A percentile compares a stretch with the other conserved stretches of the same genome.
phyloP scores from a whole-genome alignment of 2,888 invertebrate genomes.

The Drosophila siamana region DNA sequence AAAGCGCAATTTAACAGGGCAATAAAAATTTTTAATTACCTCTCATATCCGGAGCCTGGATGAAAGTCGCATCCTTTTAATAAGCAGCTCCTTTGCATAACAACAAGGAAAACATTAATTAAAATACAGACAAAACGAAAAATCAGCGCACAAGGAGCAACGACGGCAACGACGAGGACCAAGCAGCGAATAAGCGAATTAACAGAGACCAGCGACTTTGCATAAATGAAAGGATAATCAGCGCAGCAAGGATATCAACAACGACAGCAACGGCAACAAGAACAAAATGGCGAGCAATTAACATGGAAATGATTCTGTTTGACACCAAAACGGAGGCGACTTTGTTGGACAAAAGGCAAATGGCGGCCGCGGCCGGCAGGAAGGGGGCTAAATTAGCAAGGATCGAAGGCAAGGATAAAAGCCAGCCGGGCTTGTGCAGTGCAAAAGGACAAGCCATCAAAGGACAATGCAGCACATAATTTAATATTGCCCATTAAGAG shows the following conservation, averaged over 20 bases:
- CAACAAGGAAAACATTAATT: conserved; percentile 78
- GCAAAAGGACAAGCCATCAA: conserved; percentile 25
- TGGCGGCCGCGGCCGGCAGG: conserved; percentile 50
- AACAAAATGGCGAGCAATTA: conserved; percentile 79
- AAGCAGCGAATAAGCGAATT: conserved; percentile 83
- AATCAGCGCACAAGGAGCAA: conserved; percentile 14
- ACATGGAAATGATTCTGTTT: conserved; percentile 81
- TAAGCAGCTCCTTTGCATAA: conserved; percentile 73
- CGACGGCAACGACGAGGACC: not conserved
- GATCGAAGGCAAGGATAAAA: conserved; percentile 26
- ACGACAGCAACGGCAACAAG: conserved; percentile 28
- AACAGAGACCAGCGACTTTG: conserved; percentile 79
- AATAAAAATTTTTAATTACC: conserved; percentile 76
- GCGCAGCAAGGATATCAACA: conserved; percentile 61
- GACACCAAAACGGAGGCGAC: conserved; percentile 63
- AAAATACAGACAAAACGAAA: conserved; percentile 73
- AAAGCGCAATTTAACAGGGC: conserved; percentile 72
- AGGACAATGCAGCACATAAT: conserved; percentile 82
- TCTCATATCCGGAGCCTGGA: conserved; percentile 63
- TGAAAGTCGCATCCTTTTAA: conserved; percentile 72
- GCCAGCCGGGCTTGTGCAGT: no score
- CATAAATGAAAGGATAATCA: conserved; percentile 85
- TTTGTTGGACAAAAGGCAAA: conserved; percentile 60
- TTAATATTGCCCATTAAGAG: conserved; percentile 86
- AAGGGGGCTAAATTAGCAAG: conserved; percentile 79